Base-by-base conservation (phyloP, 1,140 invertebrate species). In the Popillia japonica region DNA sequence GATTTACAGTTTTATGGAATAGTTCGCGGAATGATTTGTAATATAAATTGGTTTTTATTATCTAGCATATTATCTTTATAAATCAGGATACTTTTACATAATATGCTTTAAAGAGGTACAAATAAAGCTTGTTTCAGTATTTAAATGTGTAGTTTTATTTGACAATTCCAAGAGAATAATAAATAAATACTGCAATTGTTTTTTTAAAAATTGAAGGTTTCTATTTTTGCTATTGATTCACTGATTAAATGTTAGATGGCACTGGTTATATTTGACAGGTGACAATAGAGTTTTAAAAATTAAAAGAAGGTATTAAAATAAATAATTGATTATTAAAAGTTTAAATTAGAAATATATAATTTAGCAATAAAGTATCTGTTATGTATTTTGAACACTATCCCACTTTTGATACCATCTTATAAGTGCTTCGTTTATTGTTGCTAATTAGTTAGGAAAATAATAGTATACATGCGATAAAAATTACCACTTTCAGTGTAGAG, bases 101-200 rank as follows among this genome's bases (percentile, higher is more conserved):
- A 34, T 34, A 68, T 68, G 61, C 61, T 68, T 68, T 68, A 55
- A 55, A 55, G 48, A 55, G 14, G 17, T 7, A 20, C 6, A 68
- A 68, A 68, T 68, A 68, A 68, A 68, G 61, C 61, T 68, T 68
- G 61, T 68, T 68, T 68, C 61, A 68, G 61, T 22, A 68, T 27
- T 27, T 68, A 68, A 2, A 23, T 68, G 0, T 34, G 61, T 8
- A 68, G 61, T 68, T 68, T 68, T 68, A 68, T 68, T 68, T 8
- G 27, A 61, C 14, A 68, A 48, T 48, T 48, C 44, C 10, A 3
- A 2, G 1, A 48, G 10, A 48, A 48, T 48, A 48, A 48, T 7
- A 48, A 3, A 14, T 7, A 17, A n/a, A n/a, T n/a, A n/a, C n/a
- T n/a, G n/a, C n/a, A n/a, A n/a, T n/a, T n/a, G n/a, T n/a, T n/a